phyloP scores from a whole-genome alignment of 2,113 vertebrate species.

The Butorides virescens region DNA sequence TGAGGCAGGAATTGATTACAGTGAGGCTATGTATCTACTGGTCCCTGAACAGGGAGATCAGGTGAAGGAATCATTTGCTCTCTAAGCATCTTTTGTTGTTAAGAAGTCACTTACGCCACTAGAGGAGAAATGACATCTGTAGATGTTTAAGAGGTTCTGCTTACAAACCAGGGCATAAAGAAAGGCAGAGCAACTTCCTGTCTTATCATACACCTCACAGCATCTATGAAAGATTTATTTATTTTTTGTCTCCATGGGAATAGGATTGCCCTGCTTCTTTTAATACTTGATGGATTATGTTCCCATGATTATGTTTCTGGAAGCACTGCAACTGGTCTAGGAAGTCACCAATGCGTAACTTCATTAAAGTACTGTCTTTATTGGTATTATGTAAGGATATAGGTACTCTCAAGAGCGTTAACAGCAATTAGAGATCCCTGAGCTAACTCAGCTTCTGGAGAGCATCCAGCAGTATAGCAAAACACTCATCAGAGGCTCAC shows the following conservation, averaged over 20 bases:
- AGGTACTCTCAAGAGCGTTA: background rate
- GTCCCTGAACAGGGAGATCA: background rate
- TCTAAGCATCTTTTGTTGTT: background rate
- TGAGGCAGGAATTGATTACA: background rate
- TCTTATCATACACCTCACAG: background rate
- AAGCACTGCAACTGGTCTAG: background rate
- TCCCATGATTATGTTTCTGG: background rate
- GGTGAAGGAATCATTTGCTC: background rate
- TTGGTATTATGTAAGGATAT: background rate
- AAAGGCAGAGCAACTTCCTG: background rate
- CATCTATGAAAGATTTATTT: background rate
- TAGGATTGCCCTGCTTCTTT: background rate
- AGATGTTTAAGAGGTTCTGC: background rate
- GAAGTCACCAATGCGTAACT: background rate
- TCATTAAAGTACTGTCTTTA: background rate
- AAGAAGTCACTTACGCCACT: background rate
- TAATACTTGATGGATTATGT: background rate
- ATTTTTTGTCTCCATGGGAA: background rate
- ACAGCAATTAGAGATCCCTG: background rate
- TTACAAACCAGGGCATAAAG: background rate
- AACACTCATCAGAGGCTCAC: background rate
- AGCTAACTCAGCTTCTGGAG: background rate
- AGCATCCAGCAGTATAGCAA: background rate
- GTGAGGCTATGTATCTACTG: background rate
- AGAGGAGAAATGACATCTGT: background rate